These are phyloP conservation scores for Meles meles DNA, from an alignment of 2,113 vertebrate species.

Conservation along the genomic window DNA sequence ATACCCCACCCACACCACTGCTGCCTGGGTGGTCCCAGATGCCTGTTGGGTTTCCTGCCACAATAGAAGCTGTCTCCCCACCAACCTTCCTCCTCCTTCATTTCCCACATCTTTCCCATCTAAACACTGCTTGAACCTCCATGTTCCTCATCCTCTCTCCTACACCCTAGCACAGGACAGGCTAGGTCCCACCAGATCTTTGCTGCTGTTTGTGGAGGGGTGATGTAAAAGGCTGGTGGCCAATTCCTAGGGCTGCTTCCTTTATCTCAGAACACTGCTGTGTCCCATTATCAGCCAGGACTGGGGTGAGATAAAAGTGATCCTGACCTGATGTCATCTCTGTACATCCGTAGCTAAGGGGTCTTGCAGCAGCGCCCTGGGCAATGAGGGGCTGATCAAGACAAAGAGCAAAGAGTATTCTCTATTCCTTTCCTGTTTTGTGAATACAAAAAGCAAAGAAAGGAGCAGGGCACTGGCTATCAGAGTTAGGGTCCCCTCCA, in stretches of 20 bases:
- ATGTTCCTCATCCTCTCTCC: not conserved
- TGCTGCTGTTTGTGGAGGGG: not conserved
- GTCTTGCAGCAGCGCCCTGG: not conserved
- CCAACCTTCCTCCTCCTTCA: conserved; percentile 74
- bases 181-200: not conserved
- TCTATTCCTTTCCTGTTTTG: not conserved
- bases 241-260: not conserved
- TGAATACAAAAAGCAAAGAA: not conserved
- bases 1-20: conserved; percentile 71
- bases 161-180: not conserved
- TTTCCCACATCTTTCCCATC: conserved; percentile 60
- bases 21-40: conserved; percentile 97
- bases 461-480: not conserved
- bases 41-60: conserved; percentile 97
- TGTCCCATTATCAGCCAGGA: not conserved
- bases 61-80: conserved; percentile 85
- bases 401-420: not conserved
- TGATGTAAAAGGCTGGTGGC: not conserved
- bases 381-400: not conserved
- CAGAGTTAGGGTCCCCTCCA: not conserved
- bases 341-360: not conserved
- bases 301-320: conserved; percentile 5
- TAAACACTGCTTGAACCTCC: conserved; percentile 27
- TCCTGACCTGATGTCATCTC: not conserved
- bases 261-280: not conserved